These are phyloP conservation scores for Ciona savignyi DNA, from an alignment of 23 tunicate genomes.

Conservation along the genomic window DNA sequence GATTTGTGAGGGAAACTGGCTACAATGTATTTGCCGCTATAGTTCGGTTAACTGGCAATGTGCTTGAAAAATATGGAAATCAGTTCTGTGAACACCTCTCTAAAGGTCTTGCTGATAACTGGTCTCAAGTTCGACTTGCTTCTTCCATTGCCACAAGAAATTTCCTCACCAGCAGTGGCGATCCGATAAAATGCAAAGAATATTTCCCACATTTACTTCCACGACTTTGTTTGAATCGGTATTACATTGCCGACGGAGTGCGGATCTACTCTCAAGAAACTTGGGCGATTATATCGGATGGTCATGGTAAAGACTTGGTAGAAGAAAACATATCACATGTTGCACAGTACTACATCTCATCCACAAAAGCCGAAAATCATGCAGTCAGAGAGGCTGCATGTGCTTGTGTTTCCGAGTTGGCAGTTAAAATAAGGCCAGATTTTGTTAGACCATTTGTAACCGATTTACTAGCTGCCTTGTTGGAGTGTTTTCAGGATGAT, in stretches of 20 bases:
- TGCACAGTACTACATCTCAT: constrained; percentile 44
- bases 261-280: constrained; percentile 85
- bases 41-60: constrained; percentile 34
- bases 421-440: constrained; percentile 33
- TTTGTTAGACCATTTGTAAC: constrained; percentile 21
- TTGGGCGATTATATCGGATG: constrained; percentile 57
- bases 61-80: constrained; percentile 47
- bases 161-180: constrained; percentile 38
- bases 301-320: constrained; percentile 72
- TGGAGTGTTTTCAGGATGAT: constrained; percentile 88
- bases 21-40: constrained; percentile 73
- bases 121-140: constrained; percentile 96
- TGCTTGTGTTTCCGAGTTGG: constrained; percentile 94
- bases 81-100: constrained; percentile 52
- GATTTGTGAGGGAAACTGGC: constrained; percentile 94
- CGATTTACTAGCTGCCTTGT: constrained; percentile 29
- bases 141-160: constrained; percentile 73
- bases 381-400: constrained; percentile 99
- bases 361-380: constrained; percentile 91
- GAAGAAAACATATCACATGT: constrained; percentile 68
- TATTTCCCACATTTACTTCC: constrained; percentile 59
- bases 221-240: constrained; percentile 73
- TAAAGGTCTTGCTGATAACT: constrained; percentile 83
- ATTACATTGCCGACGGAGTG: constrained; percentile 93
- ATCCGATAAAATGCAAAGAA: constrained; percentile 10